phyloP scores from a whole-genome alignment of 2,888 invertebrate genomes.

The Ptychoptera contaminata region DNA sequence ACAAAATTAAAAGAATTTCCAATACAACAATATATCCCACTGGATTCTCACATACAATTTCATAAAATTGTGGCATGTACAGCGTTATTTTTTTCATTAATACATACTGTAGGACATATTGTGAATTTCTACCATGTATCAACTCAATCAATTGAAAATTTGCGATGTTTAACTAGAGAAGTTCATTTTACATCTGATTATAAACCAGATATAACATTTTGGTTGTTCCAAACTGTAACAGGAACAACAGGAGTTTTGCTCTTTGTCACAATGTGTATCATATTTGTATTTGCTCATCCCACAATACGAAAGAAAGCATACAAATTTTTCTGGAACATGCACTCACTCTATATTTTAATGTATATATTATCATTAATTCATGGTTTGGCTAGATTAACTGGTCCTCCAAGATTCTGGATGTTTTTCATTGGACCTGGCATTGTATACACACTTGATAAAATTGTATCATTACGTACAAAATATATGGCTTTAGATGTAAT shows the following conservation, averaged over 20 bases:
- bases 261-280: slow-evolving; percentile 83
- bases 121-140: slow-evolving; percentile 97
- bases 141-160: slow-evolving; percentile 84
- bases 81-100: slow-evolving; percentile 78
- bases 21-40: slow-evolving; percentile 82
- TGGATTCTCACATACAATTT: slow-evolving; percentile 92
- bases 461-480: slow-evolving; percentile 78
- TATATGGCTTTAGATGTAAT: slow-evolving; percentile 85
- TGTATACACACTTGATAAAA: slow-evolving; percentile 80
- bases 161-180: slow-evolving; percentile 83
- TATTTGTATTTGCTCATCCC: slow-evolving; percentile 93
- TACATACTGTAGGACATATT: slow-evolving; percentile 88
- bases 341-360: slow-evolving; percentile 72
- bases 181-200: slow-evolving; percentile 89
- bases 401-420: slow-evolving; percentile 84
- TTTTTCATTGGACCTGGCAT: slow-evolving; percentile 86
- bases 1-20: slow-evolving; percentile 90
- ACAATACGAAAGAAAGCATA: slow-evolving; percentile 83
- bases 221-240: slow-evolving; percentile 90
- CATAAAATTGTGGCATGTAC: slow-evolving; percentile 95
- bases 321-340: slow-evolving; percentile 90
- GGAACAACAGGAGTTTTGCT: slow-evolving; percentile 76
- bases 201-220: slow-evolving; percentile 84
- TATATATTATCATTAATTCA: slow-evolving; percentile 79
- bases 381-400: slow-evolving; percentile 79